Base-by-base conservation (phyloP, 2,888 invertebrate species). In the Anoplius nigerrimus region DNA sequence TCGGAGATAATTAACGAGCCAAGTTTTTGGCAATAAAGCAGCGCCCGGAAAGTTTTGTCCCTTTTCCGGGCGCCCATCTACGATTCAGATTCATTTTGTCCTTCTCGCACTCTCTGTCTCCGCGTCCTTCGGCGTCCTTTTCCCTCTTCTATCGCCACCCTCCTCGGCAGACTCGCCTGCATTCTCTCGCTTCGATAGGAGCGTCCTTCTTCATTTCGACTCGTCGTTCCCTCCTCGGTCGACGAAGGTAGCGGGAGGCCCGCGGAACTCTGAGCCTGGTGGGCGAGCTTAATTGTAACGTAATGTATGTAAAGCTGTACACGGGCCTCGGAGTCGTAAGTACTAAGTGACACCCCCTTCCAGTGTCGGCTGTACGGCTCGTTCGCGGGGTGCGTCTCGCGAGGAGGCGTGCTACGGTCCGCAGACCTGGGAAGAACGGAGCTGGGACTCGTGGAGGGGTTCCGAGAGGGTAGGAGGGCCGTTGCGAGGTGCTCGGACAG, bases 281-380 rank as follows among this genome's bases (percentile, higher is more conserved):
- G 43, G 15, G 21, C 21, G 71, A 76, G 75, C 80, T 83, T 84
- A 85, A 85, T 85, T 85, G 79, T 79, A 71, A 80, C 73, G 67
- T 80, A 83, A 84, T 81, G 73, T 78, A 80, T 74, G 79, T 76
- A 79, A 83, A 84, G 78, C 76, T 78, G 73, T 61, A 27, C 24
- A 72, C 63, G 65, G 60, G 61, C 60, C 56, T 34, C 64, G 78
- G 69, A 74, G 71, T 72, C 69, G 69, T 62, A 71, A 79, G 77
- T 71, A 77, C 68, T 74, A 74, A 78, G 73, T 73, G 67, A 75
- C 64, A 67, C 53, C 56, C 53, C 51, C 34, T 11, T 13, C 34
- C 34, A 34, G 34, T 27, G 27, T 27, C 27, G 4, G 27, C 11
- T 13, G 34, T 34, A 11, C 34, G 34, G 11, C 11, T 34, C 34